These are phyloP conservation scores for Nothoprocta pentlandii DNA, from an alignment of 2,113 vertebrate genomes.

Conservation along the genomic window DNA sequence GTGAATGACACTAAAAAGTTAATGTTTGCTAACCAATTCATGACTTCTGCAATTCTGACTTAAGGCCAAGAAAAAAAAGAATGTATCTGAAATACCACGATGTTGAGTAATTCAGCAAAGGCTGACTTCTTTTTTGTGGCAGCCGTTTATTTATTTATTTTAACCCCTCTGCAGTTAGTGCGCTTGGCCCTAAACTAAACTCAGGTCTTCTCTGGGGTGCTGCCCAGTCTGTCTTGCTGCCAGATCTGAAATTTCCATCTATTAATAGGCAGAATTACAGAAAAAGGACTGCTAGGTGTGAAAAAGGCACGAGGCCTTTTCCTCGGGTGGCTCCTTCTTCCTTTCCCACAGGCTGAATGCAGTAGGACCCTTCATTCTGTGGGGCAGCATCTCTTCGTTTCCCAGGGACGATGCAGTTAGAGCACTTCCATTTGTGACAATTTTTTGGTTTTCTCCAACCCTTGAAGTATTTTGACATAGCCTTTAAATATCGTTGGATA, in stretches of 20 bases:
- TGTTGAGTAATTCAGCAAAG: conserved; percentile 21
- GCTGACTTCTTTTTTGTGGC: neutral
- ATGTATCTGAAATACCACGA: conserved; percentile 32
- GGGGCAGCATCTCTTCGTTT: neutral
- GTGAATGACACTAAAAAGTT: conserved; percentile 63
- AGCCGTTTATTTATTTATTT: neutral
- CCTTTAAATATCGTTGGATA: neutral
- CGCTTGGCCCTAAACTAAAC: conserved; percentile 11
- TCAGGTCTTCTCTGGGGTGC: neutral
- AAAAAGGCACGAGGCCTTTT: neutral
- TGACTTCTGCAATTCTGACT: neutral
- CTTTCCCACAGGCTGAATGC: neutral
- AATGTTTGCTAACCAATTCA: conserved; percentile 72
- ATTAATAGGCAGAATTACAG: neutral
- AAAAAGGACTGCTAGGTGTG: neutral
- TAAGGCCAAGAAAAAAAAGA: conserved; percentile 43
- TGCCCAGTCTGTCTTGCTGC: neutral
- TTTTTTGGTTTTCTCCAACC: neutral
- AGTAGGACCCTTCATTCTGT: neutral
- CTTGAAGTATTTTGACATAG: neutral
- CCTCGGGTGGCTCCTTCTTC: neutral
- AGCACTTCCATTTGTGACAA: neutral
- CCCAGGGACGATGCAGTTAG: neutral
- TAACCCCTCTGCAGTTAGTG: neutral
- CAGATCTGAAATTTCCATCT: neutral